A percentile compares a stretch with the other conserved stretches of the same genome.
Conservation (phyloP, 2,888 invertebrate genomes). For the Hemithea aestivaria region DNA sequence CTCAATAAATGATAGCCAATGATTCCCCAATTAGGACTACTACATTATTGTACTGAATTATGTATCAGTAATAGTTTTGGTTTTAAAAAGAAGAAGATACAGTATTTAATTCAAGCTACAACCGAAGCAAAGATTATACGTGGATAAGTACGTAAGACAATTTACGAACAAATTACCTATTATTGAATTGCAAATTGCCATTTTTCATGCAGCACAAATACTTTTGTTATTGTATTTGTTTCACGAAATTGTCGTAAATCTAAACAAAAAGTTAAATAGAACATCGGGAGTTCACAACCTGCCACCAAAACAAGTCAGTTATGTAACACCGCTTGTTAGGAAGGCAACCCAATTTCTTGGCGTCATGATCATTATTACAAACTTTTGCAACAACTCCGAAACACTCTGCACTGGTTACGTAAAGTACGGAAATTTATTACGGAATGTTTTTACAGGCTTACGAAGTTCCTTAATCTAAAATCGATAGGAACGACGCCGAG, state of each 20-base stretch:
- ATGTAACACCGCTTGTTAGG: constrained; percentile 18
- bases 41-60: too few species aligned
- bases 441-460: constrained; percentile 70
- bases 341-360: constrained; percentile 26
- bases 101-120: too few species aligned
- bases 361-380: constrained; percentile 46
- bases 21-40: too few species aligned
- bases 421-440: constrained; percentile 67
- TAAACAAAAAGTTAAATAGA: constrained; percentile 3
- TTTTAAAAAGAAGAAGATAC: too few species aligned
- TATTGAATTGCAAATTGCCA: too few species aligned
- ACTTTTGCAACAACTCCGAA: constrained; percentile 46
- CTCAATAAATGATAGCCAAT: too few species aligned
- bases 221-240: too few species aligned
- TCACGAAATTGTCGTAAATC: not conserved
- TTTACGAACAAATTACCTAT: too few species aligned
- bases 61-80: too few species aligned
- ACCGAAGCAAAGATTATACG: too few species aligned
- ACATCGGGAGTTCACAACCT: constrained; percentile 4
- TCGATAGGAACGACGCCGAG: constrained; percentile 70
- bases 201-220: too few species aligned
- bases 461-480: constrained; percentile 76
- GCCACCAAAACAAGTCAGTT: constrained; percentile 11
- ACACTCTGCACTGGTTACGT: constrained; percentile 47
- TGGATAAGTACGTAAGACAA: too few species aligned